Evolutionary conservation across 2,797 vertebrate species (phyloP).

Genomic region (Hippoglossus hippoglossus): DNA sequence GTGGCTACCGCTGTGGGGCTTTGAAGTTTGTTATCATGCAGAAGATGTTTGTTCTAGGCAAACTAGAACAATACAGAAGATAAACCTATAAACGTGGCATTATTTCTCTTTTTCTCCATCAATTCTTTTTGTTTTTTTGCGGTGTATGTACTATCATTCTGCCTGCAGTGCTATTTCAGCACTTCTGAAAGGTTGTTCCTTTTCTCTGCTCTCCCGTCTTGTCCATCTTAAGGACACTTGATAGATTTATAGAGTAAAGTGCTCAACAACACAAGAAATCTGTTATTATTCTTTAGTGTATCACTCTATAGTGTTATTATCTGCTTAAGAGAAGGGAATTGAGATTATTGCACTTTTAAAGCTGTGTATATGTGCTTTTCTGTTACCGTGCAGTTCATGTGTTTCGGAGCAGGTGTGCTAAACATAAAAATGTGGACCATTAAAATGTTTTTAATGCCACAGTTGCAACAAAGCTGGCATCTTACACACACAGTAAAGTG

Average conservation of each 20-base stretch:
- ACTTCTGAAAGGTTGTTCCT: slow-evolving; percentile 44
- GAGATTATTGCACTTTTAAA: slow-evolving; percentile 7
- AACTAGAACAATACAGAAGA: slow-evolving; percentile 34
- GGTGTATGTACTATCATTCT: slow-evolving; percentile 47
- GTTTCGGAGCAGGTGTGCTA: slow-evolving; percentile 4
- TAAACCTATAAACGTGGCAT: slow-evolving; percentile 28
- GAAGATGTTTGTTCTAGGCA: slow-evolving; percentile 38
- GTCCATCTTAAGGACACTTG: slow-evolving; percentile 22
- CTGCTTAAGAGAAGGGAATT: slow-evolving; percentile 14
- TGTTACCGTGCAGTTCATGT: not conserved
- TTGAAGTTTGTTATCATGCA: slow-evolving; percentile 38
- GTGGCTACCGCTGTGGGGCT: not conserved
- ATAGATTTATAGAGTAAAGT: slow-evolving; percentile 56
- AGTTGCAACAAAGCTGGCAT: slow-evolving; percentile 34
- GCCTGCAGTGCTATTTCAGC: slow-evolving; percentile 56
- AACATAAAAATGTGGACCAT: slow-evolving; percentile 14
- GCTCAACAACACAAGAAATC: slow-evolving; percentile 35
- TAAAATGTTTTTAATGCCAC: slow-evolving; percentile 21
- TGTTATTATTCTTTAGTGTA: slow-evolving; percentile 38
- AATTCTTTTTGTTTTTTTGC: slow-evolving; percentile 40
- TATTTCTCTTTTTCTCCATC: slow-evolving; percentile 29
- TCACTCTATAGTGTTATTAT: slow-evolving; percentile 16
- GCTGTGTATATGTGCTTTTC: not conserved
- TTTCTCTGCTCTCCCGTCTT: slow-evolving; percentile 38
- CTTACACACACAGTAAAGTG: slow-evolving; percentile 27